These are phyloP conservation scores for Actinia tenebrosa DNA, from an alignment of 64 coral and sea anemone species.

Conservation along the genomic window DNA sequence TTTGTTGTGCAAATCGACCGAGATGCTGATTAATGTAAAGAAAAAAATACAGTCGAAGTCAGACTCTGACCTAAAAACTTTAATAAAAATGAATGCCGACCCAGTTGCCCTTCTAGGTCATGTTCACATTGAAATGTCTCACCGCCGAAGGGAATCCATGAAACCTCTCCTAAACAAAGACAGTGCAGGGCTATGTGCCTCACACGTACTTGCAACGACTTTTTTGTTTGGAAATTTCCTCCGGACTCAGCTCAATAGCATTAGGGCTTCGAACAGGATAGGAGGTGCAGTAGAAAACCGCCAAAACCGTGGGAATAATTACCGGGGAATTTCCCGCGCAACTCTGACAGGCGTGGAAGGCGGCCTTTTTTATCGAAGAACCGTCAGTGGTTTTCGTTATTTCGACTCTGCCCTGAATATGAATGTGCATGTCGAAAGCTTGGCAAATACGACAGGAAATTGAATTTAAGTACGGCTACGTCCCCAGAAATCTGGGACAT, in stretches of 20 bases:
- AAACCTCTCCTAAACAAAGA: slow-evolving; percentile 37
- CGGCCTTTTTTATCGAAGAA: slow-evolving; percentile 27
- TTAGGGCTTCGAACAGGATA: slow-evolving; percentile 31
- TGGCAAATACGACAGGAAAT: no score
- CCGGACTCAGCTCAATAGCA: slow-evolving; percentile 39
- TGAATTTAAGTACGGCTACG: no score
- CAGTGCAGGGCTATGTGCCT: slow-evolving; percentile 17
- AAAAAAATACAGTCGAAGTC: slow-evolving; percentile 1
- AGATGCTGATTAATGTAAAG: slow-evolving; percentile 17
- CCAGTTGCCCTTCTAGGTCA: slow-evolving; percentile 22
- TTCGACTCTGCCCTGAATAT: no score
- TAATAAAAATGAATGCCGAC: slow-evolving; percentile 27
- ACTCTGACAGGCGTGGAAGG: no score
- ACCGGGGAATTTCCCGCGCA: no score
- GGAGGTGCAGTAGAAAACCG: not conserved
- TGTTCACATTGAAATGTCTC: slow-evolving; percentile 20
- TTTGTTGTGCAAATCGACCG: slow-evolving; percentile 14
- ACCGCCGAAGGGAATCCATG: slow-evolving; percentile 23
- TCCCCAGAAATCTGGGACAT: no score
- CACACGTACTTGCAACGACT: slow-evolving; percentile 36
- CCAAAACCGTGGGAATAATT: not conserved
- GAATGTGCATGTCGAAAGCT: no score
- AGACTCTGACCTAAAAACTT: slow-evolving; percentile 20
- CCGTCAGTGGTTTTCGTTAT: not conserved
- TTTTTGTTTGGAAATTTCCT: slow-evolving; percentile 33